Conservation (phyloP, 2,888 invertebrate genomes). For the Andricus quercusramuli region DNA sequence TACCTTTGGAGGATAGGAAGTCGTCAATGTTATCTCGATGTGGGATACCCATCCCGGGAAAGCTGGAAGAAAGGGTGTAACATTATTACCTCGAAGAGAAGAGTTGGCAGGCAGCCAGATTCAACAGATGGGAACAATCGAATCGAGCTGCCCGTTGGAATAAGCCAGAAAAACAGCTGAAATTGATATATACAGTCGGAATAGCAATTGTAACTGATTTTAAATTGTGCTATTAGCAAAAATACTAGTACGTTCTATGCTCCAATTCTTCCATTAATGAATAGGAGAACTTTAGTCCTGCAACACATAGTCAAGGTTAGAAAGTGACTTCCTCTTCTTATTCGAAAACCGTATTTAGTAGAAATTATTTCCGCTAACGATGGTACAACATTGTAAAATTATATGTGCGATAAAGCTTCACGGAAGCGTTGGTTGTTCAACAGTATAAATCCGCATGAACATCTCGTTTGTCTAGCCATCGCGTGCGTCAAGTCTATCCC, state of each 20-base stretch:
- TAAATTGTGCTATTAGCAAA: background rate
- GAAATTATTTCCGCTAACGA: background rate
- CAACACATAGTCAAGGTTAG: background rate
- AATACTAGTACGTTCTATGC: background rate
- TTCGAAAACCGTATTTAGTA: background rate
- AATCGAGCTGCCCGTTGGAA: constrained; percentile 55
- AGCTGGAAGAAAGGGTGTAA: constrained; percentile 55
- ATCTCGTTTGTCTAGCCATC: constrained; percentile 26
- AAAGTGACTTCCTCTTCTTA: background rate
- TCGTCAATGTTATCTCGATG: constrained; percentile 26
- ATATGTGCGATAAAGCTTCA: constrained; percentile 12
- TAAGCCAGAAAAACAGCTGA: constrained; percentile 1
- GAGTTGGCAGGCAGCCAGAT: constrained; percentile 66
- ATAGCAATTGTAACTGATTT: constrained; percentile 5
- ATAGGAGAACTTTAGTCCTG: background rate
- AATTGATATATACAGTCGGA: background rate
- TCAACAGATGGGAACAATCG: constrained; percentile 73
- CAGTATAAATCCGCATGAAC: constrained; percentile 28
- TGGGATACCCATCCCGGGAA: background rate
- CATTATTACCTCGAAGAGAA: constrained; percentile 63
- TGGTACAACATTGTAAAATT: constrained; percentile 27
- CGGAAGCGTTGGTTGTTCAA: constrained; percentile 13
- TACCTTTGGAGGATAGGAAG: background rate
- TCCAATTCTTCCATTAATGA: background rate
- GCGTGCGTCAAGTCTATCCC: constrained; percentile 12